These are phyloP conservation scores for Tolmerus cingulatus DNA, from an alignment of 2,888 invertebrate species.

Conservation along the genomic window DNA sequence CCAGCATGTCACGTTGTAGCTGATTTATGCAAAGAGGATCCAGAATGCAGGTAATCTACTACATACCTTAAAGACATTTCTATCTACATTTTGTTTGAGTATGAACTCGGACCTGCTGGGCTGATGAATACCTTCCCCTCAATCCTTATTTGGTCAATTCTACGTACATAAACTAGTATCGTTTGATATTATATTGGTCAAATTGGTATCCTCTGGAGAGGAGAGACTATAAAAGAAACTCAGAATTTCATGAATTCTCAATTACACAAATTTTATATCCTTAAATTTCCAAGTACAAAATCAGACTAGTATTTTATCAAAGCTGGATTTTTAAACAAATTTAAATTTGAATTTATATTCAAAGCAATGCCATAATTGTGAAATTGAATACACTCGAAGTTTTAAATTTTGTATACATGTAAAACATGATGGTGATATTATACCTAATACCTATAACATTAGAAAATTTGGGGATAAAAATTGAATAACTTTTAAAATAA, in stretches of 20 bases:
- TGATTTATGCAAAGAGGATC: slow-evolving; percentile 81
- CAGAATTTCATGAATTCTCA: too few species aligned
- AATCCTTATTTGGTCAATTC: neutral
- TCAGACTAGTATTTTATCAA: too few species aligned
- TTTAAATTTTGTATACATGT: too few species aligned
- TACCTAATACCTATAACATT: neutral
- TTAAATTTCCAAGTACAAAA: too few species aligned
- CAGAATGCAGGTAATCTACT: slow-evolving; percentile 78
- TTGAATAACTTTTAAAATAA: too few species aligned
- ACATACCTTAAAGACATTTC: slow-evolving; percentile 47
- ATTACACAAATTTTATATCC: too few species aligned
- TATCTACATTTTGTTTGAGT: neutral
- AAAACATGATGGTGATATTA: too few species aligned
- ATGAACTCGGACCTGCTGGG: neutral
- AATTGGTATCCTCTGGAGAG: neutral
- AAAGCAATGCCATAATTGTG: too few species aligned
- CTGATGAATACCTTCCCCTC: neutral
- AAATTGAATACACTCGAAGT: too few species aligned
- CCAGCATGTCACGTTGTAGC: slow-evolving; percentile 89
- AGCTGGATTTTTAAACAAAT: too few species aligned
- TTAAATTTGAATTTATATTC: too few species aligned
- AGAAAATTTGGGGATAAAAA: neutral
- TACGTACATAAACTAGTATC: neutral
- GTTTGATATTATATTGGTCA: neutral
- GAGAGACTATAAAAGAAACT: neutral